A percentile compares a stretch with the other conserved stretches of the same genome.
Conservation (phyloP, 2,113 vertebrate genomes). For the Sylvietta virens region DNA sequence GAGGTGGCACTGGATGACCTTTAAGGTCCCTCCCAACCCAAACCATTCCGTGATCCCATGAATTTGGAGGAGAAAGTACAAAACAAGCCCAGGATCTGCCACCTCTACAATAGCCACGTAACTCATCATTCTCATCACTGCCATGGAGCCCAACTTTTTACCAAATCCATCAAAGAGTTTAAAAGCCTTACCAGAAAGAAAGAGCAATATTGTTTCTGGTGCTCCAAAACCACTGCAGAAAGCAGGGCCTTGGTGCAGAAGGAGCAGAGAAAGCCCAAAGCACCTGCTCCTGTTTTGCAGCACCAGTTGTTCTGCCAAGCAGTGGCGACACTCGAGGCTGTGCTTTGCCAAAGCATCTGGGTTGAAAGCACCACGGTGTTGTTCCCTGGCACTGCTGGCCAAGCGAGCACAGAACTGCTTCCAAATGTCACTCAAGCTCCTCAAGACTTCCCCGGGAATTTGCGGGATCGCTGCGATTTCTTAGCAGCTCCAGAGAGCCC, state of each 20-base stretch:
- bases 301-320: conserved; percentile 31
- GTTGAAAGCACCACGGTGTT: background rate
- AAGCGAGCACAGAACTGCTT: background rate
- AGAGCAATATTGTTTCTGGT: background rate
- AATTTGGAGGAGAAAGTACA: background rate
- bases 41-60: rapidly evolving
- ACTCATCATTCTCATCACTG: background rate
- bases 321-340: background rate
- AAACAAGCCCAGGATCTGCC: background rate
- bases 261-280: background rate
- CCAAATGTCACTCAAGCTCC: background rate
- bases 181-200: background rate
- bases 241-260: background rate
- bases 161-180: background rate
- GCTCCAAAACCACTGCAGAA: background rate
- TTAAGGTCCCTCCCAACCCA: background rate
- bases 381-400: background rate
- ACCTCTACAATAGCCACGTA: background rate
- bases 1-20: rapidly evolving
- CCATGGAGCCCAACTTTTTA: background rate
- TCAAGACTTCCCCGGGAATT: background rate
- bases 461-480: background rate
- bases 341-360: conserved; percentile 52
- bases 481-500: background rate
- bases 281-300: conserved; percentile 45